Base-by-base conservation (phyloP, 2,797 vertebrate genomes). In the Tachyglossus aculeatus region DNA sequence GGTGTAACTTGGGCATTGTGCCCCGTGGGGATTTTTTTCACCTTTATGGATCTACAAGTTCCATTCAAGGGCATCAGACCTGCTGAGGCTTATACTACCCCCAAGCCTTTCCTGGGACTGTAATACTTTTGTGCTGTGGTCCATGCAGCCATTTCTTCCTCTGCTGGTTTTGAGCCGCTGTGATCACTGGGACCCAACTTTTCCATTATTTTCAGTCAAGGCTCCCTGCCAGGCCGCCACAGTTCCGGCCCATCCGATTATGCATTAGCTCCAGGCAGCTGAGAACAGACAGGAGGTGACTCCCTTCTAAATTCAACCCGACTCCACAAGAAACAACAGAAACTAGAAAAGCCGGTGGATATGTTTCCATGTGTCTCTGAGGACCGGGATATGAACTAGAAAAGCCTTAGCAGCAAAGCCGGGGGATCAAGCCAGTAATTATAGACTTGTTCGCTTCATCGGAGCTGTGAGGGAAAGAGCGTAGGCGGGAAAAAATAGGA, bases 351-450 rank as follows among this genome's bases (percentile, higher is more conserved):
- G 68, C 19, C 27, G 63, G 8, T 11, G 37, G 53, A 74, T 3
- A 56, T 63, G 57, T 63, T 71, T 78, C 76, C 72, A 43, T 80
- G 56, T 7, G 50, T 53, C 41, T 19, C 10, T 47, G 31, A 18
- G 36, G 7, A 27, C 11, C 16, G 29, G 34, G 54, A 9, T 51
- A 67, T 25, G 67, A 80, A 38, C 56, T 44, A 7, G 36, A 32
- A 78, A 73, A n/a, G 71, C 5, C 37, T 5, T 65, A 55, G n/a
- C 39, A 77, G 81, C 63, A 12, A 29, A 68, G 4, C 22, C 57
- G 72, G 18, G 47, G 56, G 18, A 76, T 2, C 37, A 29, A 80
- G 38, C 0, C 61, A 78, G 31, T 55, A 54, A 57, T 36, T 45
- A 54, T 6, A 58, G 29, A 41, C 5, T 44, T 27, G 22, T 56